Base-by-base conservation (phyloP, 2,113 vertebrate species). In the Onychostoma macrolepis region DNA sequence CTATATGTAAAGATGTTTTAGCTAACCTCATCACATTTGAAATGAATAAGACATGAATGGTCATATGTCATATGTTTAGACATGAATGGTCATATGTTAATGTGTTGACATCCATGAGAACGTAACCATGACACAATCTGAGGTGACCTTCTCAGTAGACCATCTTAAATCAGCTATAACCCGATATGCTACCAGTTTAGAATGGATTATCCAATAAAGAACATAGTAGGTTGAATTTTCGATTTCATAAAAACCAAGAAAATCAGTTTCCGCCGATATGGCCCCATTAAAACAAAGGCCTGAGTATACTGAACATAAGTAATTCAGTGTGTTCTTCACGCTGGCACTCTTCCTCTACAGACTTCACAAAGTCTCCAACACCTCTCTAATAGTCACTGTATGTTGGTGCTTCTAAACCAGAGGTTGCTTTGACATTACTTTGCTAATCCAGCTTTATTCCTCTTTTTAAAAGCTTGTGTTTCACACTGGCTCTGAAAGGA, bases 381-480 rank as follows among this genome's bases (percentile, higher is more conserved):
- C 82, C 21, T 48, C 83, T 83, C 24, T 50, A 84, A 82, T 6
- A 78, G 11, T 82, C 71, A 61, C 63, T 50, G 19, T 80, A 43
- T 8, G 15, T 15, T 15, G 4, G 11, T 84, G 43, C 45, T 71
- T 56, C 65, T 58, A 58, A 74, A 13, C 45, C 50, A 58, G 48
- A 84, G 69, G 69, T 83, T 74, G 48, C 83, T 74, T 84, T 74
- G 83, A 84, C 43, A 71, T 71, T 67, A 82, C 26, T 53, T 26
- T 74, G 30, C 24, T 74, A 74, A 74, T 84, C 69, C 69, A n/a
- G 33, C 21, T 58, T 71, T 33, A 83, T 71, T 69, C 43, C 30
- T 26, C 30, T 84, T 33, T 84, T 84, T 74, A 84, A 71, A 84
- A 26, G 63, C 43, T 83, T 69, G 63, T 71, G 81, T 83, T 83